Base-by-base conservation (phyloP, 2,113 vertebrate genomes). In the Melanostigma gelatinosum region DNA sequence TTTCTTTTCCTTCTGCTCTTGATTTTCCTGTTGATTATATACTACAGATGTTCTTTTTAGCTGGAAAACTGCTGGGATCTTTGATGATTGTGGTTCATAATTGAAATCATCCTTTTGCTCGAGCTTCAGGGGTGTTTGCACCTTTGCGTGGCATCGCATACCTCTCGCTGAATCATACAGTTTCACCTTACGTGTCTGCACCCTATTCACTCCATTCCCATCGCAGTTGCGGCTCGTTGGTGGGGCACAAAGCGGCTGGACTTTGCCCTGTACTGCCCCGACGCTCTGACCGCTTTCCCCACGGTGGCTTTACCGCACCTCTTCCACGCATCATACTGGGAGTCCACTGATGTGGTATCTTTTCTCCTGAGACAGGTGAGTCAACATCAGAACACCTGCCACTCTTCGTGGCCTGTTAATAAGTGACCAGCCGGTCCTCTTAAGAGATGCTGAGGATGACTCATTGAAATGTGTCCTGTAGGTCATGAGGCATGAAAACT, bases 261-360 rank as follows among this genome's bases (percentile, higher is more conserved):
- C 93, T 99, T 97, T 2, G 97, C 97, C 46, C 96, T 99, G 80
- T 99, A 99, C 94, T 99, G 97, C 79, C 97, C 97, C 0, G 97
- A 99, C 0, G 97, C 97, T 3, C 94, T 99, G 60, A 98, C 96
- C 0, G 97, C 97, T 32, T 98, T 99, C 84, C 97, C 97, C 1
- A 99, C 97, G 0, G 96, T 97, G 50, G 97, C 97, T 24, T 93
- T 99, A 87, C 97, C 97, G 0, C 97, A 99, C 83, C 97, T 99
- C 84, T 99, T 99, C 94, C 97, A 99, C 0, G 97, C 97, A 0
- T 98, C 97, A 80, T 99, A 99, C 95, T 99, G 97, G 97, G 97
- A 99, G 85, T 99, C 97, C 9, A 99, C 97, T 0, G 97, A 99
- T 0, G 97, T 98, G 0, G 97, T 98, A 79, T 98, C 97, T 87